Base-by-base conservation (phyloP, 2,113 vertebrate genomes). In the Tachysurus fulvidraco region DNA sequence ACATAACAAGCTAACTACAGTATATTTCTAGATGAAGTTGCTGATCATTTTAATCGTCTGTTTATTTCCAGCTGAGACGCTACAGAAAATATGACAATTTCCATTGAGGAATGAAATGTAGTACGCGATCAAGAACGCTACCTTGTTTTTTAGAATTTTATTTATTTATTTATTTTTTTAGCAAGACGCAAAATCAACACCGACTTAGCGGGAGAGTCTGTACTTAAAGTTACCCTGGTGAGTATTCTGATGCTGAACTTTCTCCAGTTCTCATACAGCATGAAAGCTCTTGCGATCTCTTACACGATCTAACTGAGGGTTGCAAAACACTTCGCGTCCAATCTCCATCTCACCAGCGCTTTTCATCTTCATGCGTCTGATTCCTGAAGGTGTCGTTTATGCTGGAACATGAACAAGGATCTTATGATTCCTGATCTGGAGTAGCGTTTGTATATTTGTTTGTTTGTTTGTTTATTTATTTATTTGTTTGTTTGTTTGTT, bases 271-370 rank as follows among this genome's bases (percentile, higher is more conserved):
- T 62, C 64, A 25, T n/a, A 36, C 44, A 83, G n/a, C n/a, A 76
- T 46, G 21, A 46, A 14, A 83, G 28, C 57, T 74, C 80, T 60
- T 81, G 57, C 65, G 36, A 64, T 11, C 62, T 16, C 50, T 81
- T 80, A 50, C 64, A 59, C 4, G 62, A 73, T 60, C 65, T 13
- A 36, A 54, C 55, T 17, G 54, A 60, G 36, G 50, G 80, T 77
- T 59, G 46, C 73, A 85, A 65, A 77, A 64, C 41, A 74, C 69
- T 76, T 87, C 44, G 9, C 36, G n/a, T 76, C 57, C 80, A 76
- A 60, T 82, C 55, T 62, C 80, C 23, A 30, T 30, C 67, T 52
- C 55, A 11, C 1, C 36, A 54, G 5, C 3, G 11, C 69, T 41
- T 83, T 83, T 54, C 28, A 83, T 83, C 81, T 64, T 54, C 52